Conservation (phyloP, 2,113 vertebrate genomes). For the Poecile atricapillus region DNA sequence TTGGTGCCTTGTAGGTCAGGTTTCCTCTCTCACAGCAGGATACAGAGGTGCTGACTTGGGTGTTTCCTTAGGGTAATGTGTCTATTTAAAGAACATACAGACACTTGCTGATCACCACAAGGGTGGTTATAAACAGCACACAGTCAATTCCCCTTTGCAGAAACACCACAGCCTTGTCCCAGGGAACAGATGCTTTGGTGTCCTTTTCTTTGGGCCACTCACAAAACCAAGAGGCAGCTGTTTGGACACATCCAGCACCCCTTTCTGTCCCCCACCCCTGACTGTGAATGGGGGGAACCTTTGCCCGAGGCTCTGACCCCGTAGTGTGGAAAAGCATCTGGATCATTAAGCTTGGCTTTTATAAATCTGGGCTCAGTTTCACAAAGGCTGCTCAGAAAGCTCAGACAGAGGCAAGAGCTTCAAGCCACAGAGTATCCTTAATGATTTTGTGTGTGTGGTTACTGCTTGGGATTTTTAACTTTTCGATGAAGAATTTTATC, state of each 20-base stretch:
- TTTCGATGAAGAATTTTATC: background rate
- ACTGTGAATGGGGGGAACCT: background rate
- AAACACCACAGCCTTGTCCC: background rate
- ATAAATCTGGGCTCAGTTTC: background rate
- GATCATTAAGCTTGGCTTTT: background rate
- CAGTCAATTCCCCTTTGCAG: background rate
- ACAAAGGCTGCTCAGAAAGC: constrained; percentile 11
- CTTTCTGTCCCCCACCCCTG: background rate
- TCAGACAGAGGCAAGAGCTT: background rate
- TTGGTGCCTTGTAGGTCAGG: constrained; percentile 23
- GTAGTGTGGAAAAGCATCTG: background rate
- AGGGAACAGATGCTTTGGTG: background rate
- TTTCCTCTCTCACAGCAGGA: constrained; percentile 56
- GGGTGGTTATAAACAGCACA: constrained; percentile 1
- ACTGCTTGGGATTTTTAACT: constrained; percentile 20
- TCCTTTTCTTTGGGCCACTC: background rate
- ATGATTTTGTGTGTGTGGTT: background rate
- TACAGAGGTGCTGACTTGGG: constrained; percentile 59
- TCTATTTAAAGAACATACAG: constrained; percentile 45
- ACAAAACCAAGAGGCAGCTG: background rate
- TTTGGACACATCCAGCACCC: background rate
- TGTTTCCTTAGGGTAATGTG: constrained; percentile 30
- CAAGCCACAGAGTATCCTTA: background rate
- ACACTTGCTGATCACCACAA: constrained; percentile 19
- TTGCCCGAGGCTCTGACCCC: background rate